Evolutionary conservation across 2,888 invertebrate genomes (phyloP).

Genomic region (Oscheius sp.): DNA sequence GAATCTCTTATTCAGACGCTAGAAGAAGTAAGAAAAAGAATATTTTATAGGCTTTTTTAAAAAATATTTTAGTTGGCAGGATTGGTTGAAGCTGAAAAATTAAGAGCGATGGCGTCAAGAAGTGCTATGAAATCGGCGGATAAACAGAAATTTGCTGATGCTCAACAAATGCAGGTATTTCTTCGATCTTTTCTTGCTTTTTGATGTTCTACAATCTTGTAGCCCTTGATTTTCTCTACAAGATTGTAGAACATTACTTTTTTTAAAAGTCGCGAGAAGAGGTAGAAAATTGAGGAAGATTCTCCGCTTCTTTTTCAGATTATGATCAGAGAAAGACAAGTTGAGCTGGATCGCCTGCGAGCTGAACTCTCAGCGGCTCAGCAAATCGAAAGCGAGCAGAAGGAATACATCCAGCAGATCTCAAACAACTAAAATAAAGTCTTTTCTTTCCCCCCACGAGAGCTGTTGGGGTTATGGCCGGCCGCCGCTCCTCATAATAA

Average conservation of each 20-base stretch:
- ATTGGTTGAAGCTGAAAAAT: constrained; percentile 33
- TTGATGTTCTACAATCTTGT: too few relatives aligned
- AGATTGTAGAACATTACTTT: too few relatives aligned
- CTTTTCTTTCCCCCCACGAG: background rate
- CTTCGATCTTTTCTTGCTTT: too few relatives aligned
- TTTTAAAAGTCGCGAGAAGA: background rate
- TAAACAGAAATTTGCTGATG: constrained; percentile 27
- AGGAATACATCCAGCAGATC: constrained; percentile 26
- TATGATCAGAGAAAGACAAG: constrained; percentile 35
- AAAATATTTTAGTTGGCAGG: constrained; percentile 21
- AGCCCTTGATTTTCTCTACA: too few relatives aligned
- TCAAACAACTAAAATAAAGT: constrained; percentile 10
- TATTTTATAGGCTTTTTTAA: background rate
- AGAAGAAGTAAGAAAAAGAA: constrained; percentile 24
- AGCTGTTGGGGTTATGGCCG: constrained; percentile 5
- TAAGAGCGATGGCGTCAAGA: constrained; percentile 29
- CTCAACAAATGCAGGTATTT: constrained; percentile 36
- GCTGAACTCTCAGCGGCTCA: constrained; percentile 33
- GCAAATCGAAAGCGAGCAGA: constrained; percentile 29
- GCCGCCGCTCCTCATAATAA: constrained; percentile 13
- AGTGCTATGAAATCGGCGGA: constrained; percentile 27
- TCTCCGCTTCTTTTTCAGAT: constrained; percentile 30
- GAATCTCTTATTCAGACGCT: constrained; percentile 26
- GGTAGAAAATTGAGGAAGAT: background rate
- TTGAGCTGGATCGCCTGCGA: constrained; percentile 36